Conservation (phyloP, 37 sponge, comb jelly and placozoan species). For the Hormiphora californensis region DNA sequence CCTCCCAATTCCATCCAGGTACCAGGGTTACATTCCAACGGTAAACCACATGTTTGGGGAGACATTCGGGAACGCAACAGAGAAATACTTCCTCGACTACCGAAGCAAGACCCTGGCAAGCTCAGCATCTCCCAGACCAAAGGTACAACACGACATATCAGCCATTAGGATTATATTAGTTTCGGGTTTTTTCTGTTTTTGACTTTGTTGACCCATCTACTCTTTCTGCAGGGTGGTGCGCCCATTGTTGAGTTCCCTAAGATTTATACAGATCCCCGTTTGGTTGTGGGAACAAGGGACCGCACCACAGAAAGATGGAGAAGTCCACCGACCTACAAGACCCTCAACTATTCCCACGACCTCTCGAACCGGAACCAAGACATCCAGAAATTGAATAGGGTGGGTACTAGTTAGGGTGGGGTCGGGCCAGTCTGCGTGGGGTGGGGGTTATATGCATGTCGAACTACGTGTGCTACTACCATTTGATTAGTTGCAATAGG, state of each 20-base stretch:
- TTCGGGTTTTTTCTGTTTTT: no score
- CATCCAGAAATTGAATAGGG: constrained; percentile 4
- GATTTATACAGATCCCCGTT: constrained; percentile 42
- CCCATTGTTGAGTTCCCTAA: constrained; percentile 34
- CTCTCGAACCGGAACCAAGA: constrained; percentile 2
- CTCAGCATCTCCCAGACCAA: background rate
- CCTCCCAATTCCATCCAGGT: background rate
- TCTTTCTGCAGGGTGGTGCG: constrained; percentile 1
- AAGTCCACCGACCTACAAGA: constrained; percentile 21
- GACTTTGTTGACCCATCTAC: no score
- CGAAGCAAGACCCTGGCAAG: constrained; percentile 22
- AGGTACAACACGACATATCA: no score
- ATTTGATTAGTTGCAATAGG: no score
- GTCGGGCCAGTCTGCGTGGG: background rate
- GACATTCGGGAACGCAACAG: constrained; percentile 54
- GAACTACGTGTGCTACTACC: no score
- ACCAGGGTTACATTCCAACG: constrained; percentile 41
- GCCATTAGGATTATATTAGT: no score
- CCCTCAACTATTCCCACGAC: constrained; percentile 7
- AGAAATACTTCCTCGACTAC: constrained; percentile 48
- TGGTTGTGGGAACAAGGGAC: constrained; percentile 55
- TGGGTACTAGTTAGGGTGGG: background rate
- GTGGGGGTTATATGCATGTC: background rate
- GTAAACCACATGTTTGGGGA: constrained; percentile 49
- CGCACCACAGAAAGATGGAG: constrained; percentile 32